Conservation (phyloP, 2,888 invertebrate species). For the Seira musarum region DNA sequence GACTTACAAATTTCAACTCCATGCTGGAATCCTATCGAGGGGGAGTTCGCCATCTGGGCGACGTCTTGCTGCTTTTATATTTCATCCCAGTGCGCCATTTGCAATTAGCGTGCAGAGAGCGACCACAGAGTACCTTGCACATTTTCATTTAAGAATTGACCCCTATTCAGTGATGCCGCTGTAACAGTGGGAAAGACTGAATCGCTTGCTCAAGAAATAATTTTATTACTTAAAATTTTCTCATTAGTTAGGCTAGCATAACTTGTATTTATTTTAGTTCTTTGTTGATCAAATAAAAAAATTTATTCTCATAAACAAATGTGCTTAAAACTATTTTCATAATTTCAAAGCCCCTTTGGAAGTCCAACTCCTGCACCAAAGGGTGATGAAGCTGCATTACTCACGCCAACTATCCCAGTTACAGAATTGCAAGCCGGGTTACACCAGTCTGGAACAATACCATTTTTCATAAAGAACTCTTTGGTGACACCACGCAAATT, state of each 20-base stretch:
- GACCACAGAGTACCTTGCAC: slow-evolving; percentile 89
- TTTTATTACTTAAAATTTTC: neutral
- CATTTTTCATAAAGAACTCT: slow-evolving; percentile 82
- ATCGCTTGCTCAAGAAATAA: neutral
- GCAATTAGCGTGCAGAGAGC: slow-evolving; percentile 95
- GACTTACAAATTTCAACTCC: slow-evolving; percentile 83
- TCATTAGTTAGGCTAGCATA: neutral
- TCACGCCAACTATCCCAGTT: slow-evolving; percentile 43
- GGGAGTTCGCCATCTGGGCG: slow-evolving; percentile 81
- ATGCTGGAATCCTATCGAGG: slow-evolving; percentile 78
- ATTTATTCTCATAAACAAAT: no score
- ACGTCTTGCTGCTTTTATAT: slow-evolving; percentile 93
- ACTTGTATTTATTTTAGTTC: no score
- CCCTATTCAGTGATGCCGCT: slow-evolving; percentile 56
- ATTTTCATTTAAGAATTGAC: slow-evolving; percentile 89
- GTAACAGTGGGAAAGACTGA: slow-evolving; percentile 6
- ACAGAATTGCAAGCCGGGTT: slow-evolving; percentile 77
- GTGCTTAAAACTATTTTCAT: neutral
- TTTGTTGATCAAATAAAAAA: no score
- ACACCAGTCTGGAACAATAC: slow-evolving; percentile 88
- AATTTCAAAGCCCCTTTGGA: slow-evolving; percentile 34
- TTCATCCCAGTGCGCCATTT: slow-evolving; percentile 97
- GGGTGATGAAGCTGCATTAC: slow-evolving; percentile 36
- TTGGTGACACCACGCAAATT: slow-evolving; percentile 81
- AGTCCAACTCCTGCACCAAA: slow-evolving; percentile 46